A percentile compares a stretch with the other conserved stretches of the same genome.
Conservation (phyloP, 2,797 vertebrate genomes). For the Clarias laeviceps region DNA sequence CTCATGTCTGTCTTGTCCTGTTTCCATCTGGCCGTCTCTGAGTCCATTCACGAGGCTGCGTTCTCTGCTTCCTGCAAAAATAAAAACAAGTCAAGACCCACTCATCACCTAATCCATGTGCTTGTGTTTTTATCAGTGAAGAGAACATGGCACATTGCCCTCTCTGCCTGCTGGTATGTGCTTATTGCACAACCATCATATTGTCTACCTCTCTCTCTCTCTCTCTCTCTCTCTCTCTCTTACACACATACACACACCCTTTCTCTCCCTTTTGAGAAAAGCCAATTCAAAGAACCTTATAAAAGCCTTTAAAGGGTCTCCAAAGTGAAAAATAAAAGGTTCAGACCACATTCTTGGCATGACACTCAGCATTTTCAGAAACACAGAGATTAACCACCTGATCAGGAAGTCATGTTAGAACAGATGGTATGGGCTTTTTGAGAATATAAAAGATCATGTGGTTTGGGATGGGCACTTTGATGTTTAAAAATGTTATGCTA, state of each 20-base stretch:
- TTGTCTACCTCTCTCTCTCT: neutral
- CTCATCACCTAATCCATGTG: neutral
- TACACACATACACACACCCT: neutral
- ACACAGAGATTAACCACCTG: neutral
- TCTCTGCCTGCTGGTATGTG: neutral
- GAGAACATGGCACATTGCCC: neutral
- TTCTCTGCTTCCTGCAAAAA: slow-evolving; percentile 82
- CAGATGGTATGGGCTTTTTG: neutral
- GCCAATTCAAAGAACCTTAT: neutral
- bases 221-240: neutral
- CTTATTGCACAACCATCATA: neutral
- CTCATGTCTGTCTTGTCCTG: slow-evolving; percentile 90
- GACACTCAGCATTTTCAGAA: neutral
- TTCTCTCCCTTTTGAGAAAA: neutral
- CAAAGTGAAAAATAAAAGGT: slow-evolving; percentile 4
- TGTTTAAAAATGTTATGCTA: neutral
- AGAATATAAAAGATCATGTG: neutral
- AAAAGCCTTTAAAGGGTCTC: neutral
- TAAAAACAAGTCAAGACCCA: slow-evolving; percentile 42
- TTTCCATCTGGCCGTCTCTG: slow-evolving; percentile 98
- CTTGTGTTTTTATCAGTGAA: neutral
- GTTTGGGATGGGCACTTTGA: neutral
- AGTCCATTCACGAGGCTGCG: slow-evolving; percentile 96
- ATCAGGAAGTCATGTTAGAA: slow-evolving; percentile 11
- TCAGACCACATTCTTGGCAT: slow-evolving; percentile 37